Evolutionary conservation across 2,113 vertebrate genomes (phyloP).

Genomic region (Pongo pygmaeus): DNA sequence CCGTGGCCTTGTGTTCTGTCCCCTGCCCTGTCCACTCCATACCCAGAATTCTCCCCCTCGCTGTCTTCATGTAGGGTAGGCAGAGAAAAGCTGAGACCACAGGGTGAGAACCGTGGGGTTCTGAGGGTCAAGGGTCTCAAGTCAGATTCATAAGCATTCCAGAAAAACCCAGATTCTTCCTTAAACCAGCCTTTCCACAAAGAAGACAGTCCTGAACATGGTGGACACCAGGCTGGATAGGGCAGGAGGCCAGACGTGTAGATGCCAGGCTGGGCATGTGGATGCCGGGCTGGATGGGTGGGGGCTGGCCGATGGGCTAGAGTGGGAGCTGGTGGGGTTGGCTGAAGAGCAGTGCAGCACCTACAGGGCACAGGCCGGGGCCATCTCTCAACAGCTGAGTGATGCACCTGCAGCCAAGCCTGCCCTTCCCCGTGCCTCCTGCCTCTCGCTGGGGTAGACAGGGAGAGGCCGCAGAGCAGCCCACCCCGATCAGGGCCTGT

Average conservation of each 20-base stretch:
- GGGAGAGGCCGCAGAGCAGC: not conserved
- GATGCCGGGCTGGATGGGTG: not conserved
- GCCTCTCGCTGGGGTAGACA: not conserved
- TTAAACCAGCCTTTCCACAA: not conserved
- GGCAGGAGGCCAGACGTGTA: not conserved
- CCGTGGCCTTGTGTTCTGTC: not conserved
- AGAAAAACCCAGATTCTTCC: not conserved
- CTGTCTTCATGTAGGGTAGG: not conserved
- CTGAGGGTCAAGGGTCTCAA: not conserved
- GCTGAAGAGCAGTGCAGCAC: not conserved
- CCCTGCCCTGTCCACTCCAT: not conserved
- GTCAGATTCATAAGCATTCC: not conserved
- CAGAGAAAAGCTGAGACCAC: not conserved
- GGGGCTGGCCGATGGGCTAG: not conserved
- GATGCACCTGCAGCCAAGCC: not conserved
- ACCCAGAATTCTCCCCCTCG: not conserved
- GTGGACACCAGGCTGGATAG: not conserved
- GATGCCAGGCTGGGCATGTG: not conserved
- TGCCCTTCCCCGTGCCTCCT: not conserved
- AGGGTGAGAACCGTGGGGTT: not conserved
- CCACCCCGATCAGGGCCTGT: not conserved
- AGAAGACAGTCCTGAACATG: not conserved
- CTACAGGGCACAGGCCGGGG: no score
- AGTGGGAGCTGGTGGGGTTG: not conserved
- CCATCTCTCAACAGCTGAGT: not conserved